phyloP scores from a whole-genome alignment of 2,797 vertebrate genomes.

The Remorina albescens region DNA sequence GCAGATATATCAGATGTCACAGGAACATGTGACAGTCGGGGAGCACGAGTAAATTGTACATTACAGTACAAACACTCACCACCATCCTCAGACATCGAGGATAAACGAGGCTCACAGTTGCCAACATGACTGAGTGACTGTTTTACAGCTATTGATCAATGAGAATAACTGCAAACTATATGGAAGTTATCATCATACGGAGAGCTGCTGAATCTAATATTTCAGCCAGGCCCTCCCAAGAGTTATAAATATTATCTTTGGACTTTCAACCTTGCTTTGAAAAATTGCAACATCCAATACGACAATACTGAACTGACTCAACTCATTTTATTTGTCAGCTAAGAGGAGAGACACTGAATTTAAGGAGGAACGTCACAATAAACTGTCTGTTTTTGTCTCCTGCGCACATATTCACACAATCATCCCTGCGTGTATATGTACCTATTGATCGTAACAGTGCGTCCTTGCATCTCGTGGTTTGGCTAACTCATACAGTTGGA shows the following conservation, averaged over 20 bases:
- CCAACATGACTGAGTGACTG: not conserved
- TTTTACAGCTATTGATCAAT: constrained; percentile 31
- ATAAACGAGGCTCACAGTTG: constrained; percentile 30
- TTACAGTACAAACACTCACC: constrained; percentile 16
- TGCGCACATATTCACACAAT: no score
- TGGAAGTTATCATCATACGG: not conserved
- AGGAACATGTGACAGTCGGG: constrained; percentile 40
- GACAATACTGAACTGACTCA: no score
- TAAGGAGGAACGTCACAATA: not conserved
- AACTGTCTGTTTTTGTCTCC: not conserved
- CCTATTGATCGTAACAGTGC: no score
- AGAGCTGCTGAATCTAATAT: not conserved
- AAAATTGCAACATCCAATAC: no score
- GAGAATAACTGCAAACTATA: not conserved
- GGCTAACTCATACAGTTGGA: no score
- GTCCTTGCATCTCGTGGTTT: no score
- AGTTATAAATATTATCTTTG: not conserved
- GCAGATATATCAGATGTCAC: constrained; percentile 54
- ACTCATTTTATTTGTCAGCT: no score
- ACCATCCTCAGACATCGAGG: constrained; percentile 21
- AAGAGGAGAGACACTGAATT: no score
- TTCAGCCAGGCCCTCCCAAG: not conserved
- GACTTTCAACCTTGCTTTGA: no score
- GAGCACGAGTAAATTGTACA: constrained; percentile 54
- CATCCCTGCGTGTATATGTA: no score